Conservation (phyloP, 2,113 vertebrate genomes). For the Chroicocephalus ridibundus region DNA sequence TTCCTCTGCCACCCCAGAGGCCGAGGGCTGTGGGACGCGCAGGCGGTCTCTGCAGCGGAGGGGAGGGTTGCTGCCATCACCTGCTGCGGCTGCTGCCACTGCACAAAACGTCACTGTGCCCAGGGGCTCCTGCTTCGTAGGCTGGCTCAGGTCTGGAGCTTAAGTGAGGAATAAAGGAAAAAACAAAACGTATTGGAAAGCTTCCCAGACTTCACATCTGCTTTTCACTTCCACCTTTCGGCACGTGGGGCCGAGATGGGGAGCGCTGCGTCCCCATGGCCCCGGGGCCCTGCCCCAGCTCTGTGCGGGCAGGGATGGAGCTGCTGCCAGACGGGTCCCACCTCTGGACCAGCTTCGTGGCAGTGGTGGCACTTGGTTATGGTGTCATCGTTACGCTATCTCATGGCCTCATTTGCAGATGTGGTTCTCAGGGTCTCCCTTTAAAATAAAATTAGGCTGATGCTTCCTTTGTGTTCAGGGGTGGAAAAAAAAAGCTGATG, state of each 20-base stretch:
- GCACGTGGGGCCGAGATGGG: fast-evolving
- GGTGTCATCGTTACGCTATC: fast-evolving
- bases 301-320: not conserved
- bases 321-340: not conserved
- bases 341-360: fast-evolving
- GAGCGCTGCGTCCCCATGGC: not conserved
- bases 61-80: not conserved
- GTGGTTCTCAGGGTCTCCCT: fast-evolving
- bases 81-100: not conserved
- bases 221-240: not conserved
- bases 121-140: not conserved
- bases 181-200: not conserved
- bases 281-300: not conserved
- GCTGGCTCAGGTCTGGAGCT: not conserved
- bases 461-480: not conserved
- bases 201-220: not conserved
- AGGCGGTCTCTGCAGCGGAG: not conserved
- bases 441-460: not conserved
- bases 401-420: not conserved
- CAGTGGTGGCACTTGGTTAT: fast-evolving
- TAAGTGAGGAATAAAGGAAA: not conserved
- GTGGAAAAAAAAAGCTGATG: no score
- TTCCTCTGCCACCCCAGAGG: not conserved
- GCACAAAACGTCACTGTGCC: not conserved
- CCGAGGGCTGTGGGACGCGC: not conserved